These are phyloP conservation scores for Lasioglossum figueresi DNA, from an alignment of 2,888 invertebrate genomes.

Conservation along the genomic window DNA sequence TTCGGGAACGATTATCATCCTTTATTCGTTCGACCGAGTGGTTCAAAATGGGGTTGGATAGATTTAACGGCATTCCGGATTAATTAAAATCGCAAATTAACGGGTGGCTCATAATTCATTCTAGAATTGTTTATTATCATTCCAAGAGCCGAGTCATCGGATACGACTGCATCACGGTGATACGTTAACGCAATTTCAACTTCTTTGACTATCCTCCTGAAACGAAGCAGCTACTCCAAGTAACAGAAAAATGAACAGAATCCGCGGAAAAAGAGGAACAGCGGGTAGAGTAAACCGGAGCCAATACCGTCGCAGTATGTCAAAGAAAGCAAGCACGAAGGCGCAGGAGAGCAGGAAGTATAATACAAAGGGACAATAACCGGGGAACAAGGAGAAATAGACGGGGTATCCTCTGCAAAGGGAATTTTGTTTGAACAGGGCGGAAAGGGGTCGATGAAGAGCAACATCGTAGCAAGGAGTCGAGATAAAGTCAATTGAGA, in stretches of 20 bases:
- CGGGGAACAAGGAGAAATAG: background rate
- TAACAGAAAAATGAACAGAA: background rate
- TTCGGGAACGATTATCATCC: background rate
- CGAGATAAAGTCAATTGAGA: background rate
- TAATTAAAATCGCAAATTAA: background rate
- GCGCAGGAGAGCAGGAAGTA: background rate
- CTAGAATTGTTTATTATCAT: background rate
- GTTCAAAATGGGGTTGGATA: background rate
- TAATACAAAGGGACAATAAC: conserved; percentile 3
- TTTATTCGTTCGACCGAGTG: background rate
- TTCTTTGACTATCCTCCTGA: background rate
- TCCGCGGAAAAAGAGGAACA: background rate
- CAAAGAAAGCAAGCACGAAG: conserved; percentile 1
- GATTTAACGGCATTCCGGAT: background rate
- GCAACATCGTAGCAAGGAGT: background rate
- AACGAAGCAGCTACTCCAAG: background rate
- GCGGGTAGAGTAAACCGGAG: background rate
- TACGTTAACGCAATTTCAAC: background rate
- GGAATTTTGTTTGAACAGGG: background rate
- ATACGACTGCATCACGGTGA: background rate
- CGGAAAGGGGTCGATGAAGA: background rate
- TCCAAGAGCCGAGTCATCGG: background rate
- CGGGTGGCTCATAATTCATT: background rate
- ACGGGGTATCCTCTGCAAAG: background rate
- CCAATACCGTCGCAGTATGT: background rate